These are phyloP conservation scores for Nothocercus julius DNA, from an alignment of 2,113 vertebrate genomes.

Conservation along the genomic window DNA sequence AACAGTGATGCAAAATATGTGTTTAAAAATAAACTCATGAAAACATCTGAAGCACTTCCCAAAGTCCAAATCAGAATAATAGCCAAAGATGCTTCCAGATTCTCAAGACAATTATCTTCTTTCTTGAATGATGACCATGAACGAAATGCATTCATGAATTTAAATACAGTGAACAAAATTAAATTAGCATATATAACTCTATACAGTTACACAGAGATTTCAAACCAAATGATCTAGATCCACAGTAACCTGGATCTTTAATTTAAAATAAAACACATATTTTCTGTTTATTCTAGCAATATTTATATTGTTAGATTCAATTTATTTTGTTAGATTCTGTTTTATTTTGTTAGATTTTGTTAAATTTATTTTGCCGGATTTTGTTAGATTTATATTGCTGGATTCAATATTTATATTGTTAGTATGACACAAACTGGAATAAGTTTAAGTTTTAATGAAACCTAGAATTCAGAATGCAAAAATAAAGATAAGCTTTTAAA, in stretches of 20 bases:
- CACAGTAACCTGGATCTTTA: constrained; percentile 2
- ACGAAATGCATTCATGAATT: background rate
- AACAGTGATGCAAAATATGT: background rate
- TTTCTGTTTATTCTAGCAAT: constrained; percentile 10
- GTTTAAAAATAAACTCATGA: background rate
- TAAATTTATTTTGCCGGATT: no score
- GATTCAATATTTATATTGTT: no score
- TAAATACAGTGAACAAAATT: constrained; percentile 5
- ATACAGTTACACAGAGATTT: background rate
- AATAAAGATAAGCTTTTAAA: background rate
- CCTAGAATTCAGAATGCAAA: background rate
- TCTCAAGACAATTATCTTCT: background rate
- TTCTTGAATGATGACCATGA: background rate
- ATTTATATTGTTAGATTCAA: background rate
- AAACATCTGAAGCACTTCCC: background rate
- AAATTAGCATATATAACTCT: background rate
- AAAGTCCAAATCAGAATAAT: background rate
- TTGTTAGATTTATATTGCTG: no score
- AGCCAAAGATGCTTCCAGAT: background rate
- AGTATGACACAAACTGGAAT: background rate
- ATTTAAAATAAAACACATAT: constrained; percentile 15
- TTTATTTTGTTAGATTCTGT: no score
- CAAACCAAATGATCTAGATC: constrained; percentile 17
- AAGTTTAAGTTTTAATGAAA: background rate
- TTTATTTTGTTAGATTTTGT: no score